These are phyloP conservation scores for Philopotamus ludificatus DNA, from an alignment of 1,140 invertebrate species.

Conservation along the genomic window DNA sequence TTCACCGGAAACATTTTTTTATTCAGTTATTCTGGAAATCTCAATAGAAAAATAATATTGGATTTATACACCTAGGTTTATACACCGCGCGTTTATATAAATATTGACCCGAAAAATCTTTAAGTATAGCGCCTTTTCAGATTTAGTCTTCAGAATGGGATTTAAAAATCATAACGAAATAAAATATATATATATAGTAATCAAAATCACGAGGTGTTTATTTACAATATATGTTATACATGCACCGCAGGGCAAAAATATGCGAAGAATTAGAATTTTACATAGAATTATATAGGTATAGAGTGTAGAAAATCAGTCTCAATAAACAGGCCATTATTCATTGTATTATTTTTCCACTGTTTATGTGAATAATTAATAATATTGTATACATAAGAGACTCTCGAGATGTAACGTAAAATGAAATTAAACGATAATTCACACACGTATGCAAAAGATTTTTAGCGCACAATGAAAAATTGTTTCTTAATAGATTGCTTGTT, in stretches of 20 bases:
- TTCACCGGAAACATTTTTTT: neutral
- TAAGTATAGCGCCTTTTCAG: no score
- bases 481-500: constrained; percentile 14
- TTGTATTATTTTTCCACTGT: no score
- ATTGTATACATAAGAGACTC: no score
- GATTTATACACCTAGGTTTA: neutral
- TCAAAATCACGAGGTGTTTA: neutral
- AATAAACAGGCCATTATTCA: constrained; percentile 57
- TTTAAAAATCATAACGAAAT: constrained; percentile 1
- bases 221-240: neutral
- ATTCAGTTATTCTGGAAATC: neutral
- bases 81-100: neutral
- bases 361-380: no score
- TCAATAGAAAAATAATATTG: constrained; percentile 1
- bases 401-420: no score
- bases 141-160: neutral
- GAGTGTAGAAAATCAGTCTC: constrained; percentile 59
- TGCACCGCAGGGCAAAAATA: neutral
- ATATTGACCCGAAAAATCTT: no score
- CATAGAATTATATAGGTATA: constrained; percentile 40
- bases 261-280: constrained; percentile 27
- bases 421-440: no score
- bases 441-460: no score
- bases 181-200: neutral
- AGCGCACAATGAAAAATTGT: constrained; percentile 12